Conservation (phyloP, 2,888 invertebrate genomes). For the Automeris io region DNA sequence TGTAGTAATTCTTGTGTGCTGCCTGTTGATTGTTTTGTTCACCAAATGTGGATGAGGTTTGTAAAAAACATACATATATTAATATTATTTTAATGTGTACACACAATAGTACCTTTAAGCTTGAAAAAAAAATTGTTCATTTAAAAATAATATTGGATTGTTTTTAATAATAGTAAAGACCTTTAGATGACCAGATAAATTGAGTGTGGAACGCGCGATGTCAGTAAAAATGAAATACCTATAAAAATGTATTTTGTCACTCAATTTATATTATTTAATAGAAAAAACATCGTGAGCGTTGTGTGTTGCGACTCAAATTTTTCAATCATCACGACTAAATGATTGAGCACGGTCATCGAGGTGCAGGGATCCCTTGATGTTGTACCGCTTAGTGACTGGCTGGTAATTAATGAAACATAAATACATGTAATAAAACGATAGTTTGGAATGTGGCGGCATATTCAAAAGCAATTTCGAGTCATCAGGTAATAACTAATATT, state of each 20-base stretch:
- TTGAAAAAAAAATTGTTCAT: no score
- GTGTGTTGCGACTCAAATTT: slow-evolving; percentile 1
- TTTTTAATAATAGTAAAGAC: no score
- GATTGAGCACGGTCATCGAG: slow-evolving; percentile 12
- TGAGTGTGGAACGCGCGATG: no score
- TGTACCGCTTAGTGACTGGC: slow-evolving; percentile 25
- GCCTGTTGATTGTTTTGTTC: slow-evolving; percentile 39
- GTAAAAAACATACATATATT: no score
- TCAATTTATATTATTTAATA: no score
- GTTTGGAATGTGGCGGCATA: slow-evolving; percentile 63
- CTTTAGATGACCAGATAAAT: no score
- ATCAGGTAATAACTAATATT: slow-evolving; percentile 73
- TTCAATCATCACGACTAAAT: slow-evolving; percentile 11
- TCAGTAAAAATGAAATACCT: slow-evolving; percentile 5
- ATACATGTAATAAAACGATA: slow-evolving; percentile 60
- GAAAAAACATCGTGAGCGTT: background rate
- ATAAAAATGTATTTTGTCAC: background rate
- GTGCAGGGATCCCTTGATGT: slow-evolving; percentile 24
- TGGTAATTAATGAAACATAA: slow-evolving; percentile 63
- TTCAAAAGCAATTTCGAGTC: slow-evolving; percentile 64
- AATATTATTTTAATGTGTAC: no score
- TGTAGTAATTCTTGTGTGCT: slow-evolving; percentile 47
- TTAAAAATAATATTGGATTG: no score
- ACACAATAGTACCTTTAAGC: no score
- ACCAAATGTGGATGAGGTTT: no score